Evolutionary conservation across 92 coral and sea anemone species (phyloP).

Genomic region (Actinostola sp.): DNA sequence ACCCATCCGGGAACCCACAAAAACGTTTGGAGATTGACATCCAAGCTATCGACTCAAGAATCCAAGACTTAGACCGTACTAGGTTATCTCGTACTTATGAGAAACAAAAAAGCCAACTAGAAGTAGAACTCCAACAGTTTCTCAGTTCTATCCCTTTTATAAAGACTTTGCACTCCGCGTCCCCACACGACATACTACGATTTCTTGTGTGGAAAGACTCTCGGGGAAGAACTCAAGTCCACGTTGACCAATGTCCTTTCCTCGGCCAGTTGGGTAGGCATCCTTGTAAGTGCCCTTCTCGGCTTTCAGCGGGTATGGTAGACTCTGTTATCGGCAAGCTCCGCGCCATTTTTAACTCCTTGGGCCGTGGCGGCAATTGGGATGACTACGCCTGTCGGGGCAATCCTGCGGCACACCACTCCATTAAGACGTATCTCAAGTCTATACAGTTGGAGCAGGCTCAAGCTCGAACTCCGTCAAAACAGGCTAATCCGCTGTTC

Average conservation of each 20-base stretch:
- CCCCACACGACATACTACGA: slow-evolving; percentile 28
- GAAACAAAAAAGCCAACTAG: slow-evolving; percentile 38
- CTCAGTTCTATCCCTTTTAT: slow-evolving; percentile 10
- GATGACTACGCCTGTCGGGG: slow-evolving; percentile 48
- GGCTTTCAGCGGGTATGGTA: slow-evolving; percentile 65
- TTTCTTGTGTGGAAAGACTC: slow-evolving; percentile 50
- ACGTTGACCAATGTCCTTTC: slow-evolving; percentile 24
- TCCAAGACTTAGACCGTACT: slow-evolving; percentile 18
- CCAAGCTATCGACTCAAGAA: slow-evolving; percentile 29
- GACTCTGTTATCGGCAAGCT: slow-evolving; percentile 44
- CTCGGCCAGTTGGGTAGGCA: slow-evolving; percentile 26
- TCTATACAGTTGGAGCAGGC: slow-evolving; percentile 25
- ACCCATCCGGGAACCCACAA: not conserved
- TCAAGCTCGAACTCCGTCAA: slow-evolving; percentile 15
- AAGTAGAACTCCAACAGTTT: slow-evolving; percentile 19
- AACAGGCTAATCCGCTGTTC: slow-evolving; percentile 5
- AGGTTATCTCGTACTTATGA: slow-evolving; percentile 16
- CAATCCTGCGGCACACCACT: slow-evolving; percentile 26
- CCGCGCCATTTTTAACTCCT: slow-evolving; percentile 32
- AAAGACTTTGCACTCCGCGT: slow-evolving; percentile 23
- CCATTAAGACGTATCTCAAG: slow-evolving; percentile 15
- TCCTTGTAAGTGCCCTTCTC: slow-evolving; percentile 47
- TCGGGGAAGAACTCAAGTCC: slow-evolving; percentile 44
- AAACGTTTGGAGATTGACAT: slow-evolving; percentile 25
- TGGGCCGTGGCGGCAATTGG: slow-evolving; percentile 41